These are phyloP conservation scores for Apostichopus leukothele DNA, from an alignment of 53 echinoderm and acorn worm genomes.

Conservation along the genomic window DNA sequence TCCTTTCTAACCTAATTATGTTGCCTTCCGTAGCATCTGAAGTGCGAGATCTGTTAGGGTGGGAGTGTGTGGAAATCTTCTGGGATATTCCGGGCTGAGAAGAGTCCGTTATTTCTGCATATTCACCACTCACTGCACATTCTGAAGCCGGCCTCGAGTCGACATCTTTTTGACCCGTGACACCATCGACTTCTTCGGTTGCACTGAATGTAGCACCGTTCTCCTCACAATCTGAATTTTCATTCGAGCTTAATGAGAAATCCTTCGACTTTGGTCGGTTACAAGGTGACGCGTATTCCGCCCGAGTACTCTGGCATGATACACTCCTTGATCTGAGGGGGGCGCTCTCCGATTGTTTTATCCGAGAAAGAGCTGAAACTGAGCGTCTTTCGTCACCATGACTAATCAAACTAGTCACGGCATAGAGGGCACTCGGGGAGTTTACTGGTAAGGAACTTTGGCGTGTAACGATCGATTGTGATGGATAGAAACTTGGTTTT, in stretches of 20 bases:
- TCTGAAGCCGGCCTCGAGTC: background rate
- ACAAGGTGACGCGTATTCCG: slow-evolving; percentile 25
- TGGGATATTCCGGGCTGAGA: no score
- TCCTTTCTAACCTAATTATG: background rate
- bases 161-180: background rate
- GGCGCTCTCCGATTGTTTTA: background rate
- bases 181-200: background rate
- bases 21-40: background rate
- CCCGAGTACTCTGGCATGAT: background rate
- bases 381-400: background rate
- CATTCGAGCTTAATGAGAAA: background rate
- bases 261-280: slow-evolving; percentile 31
- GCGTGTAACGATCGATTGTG: background rate
- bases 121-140: background rate
- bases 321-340: background rate
- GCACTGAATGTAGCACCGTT: background rate
- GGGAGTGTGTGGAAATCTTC: background rate
- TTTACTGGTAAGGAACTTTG: slow-evolving; percentile 29
- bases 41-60: background rate
- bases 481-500: background rate
- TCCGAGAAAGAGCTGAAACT: background rate
- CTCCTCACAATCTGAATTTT: background rate
- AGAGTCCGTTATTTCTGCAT: slow-evolving; percentile 1
- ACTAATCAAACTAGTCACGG: slow-evolving; percentile 8
- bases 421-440: slow-evolving; percentile 21